Conservation (phyloP, 2,797 vertebrate genomes). For the Myripristis jacobus region DNA sequence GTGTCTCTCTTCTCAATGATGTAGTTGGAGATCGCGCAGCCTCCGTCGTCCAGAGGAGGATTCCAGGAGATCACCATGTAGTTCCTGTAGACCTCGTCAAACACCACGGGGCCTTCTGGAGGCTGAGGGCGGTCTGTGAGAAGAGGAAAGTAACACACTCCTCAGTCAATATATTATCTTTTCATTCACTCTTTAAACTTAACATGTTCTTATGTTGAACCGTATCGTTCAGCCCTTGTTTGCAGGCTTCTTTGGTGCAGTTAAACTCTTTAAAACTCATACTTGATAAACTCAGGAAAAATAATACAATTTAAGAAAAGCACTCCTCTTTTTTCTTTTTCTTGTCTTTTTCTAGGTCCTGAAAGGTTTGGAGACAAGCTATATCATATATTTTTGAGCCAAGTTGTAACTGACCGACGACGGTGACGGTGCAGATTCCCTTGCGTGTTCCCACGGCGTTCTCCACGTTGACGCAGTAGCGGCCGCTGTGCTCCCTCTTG, state of each 20-base stretch:
- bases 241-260: too few relatives aligned
- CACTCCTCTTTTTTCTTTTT: too few relatives aligned
- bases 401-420: conserved; percentile 89
- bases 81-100: conserved; percentile 94
- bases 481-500: conserved; percentile 92
- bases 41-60: conserved; percentile 95
- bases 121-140: conserved; percentile 93
- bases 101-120: conserved; percentile 94
- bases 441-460: conserved; percentile 92
- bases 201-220: too few relatives aligned
- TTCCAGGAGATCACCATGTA: conserved; percentile 97
- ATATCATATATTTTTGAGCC: too few relatives aligned
- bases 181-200: too few relatives aligned
- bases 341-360: too few relatives aligned
- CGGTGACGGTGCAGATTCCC: conserved; percentile 90
- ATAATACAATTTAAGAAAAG: too few relatives aligned
- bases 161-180: too few relatives aligned
- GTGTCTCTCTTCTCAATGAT: conserved; percentile 96
- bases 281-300: too few relatives aligned
- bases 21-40: conserved; percentile 95
- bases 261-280: too few relatives aligned
- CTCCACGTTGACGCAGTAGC: conserved; percentile 90
- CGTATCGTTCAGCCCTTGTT: too few relatives aligned
- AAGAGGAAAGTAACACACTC: conserved; percentile 15
- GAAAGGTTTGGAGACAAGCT: too few relatives aligned